Base-by-base conservation (phyloP, 2,888 invertebrate species). In the Mylabris sibirica region DNA sequence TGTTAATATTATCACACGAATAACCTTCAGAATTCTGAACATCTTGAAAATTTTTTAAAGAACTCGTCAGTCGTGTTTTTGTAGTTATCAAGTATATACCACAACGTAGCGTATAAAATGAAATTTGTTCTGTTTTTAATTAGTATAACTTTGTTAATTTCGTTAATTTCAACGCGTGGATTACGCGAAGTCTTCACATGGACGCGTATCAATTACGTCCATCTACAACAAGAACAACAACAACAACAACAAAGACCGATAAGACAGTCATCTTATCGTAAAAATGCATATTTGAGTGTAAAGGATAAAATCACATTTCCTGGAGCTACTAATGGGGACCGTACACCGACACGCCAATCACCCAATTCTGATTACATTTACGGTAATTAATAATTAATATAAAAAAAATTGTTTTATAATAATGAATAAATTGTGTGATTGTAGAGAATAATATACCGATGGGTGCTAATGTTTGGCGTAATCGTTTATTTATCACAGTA, bases 401-500 rank as follows among this genome's bases (percentile, higher is more conserved):
- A n/a, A n/a, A n/a, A n/a, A n/a, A n/a, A n/a, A n/a, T n/a, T n/a
- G n/a, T n/a, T n/a, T n/a, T n/a, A n/a, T 35, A 11, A 11, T 35
- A 35, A 35, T 8, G 35, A 35, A 11, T 35, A 38, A 59, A 22
- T 62, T 34, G 38, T 38, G 38, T 63, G 63, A 44, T 81, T 80
- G 57, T 73, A 85, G 85, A 81, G 73, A 90, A 91, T 82, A 91
- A 91, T 77, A 86, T 91, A 5, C 92, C 92, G 0, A 89, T 92
- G 85, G 92, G 92, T 0, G 85, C 89, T 0, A 90, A 90, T 65
- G 85, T 87, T 9, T 91, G 91, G 81, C 85, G 87, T 0, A 88
- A 91, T 72, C 89, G 91, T 73, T 79, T 93, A 3, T 93, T 93
- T 75, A 82, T 93, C 2, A 91, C 93, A 0, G 87, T 94, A 44